phyloP scores from a whole-genome alignment of 2,797 vertebrate genomes.

The Cirrhinus molitorella region DNA sequence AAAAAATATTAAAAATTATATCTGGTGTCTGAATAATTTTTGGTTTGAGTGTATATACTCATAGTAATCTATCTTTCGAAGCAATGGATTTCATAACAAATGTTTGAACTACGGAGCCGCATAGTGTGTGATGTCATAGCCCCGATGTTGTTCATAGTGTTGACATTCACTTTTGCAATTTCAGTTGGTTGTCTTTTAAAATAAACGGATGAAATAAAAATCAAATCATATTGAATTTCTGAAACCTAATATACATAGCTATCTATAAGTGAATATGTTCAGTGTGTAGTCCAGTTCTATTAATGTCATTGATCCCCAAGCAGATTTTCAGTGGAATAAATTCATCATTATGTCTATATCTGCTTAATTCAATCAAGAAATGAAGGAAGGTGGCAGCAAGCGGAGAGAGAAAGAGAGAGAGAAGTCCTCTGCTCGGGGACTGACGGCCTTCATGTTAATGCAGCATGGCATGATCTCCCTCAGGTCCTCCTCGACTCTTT shows the following conservation, averaged over 20 bases:
- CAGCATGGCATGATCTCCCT: conserved; percentile 59
- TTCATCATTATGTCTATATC: conserved; percentile 19
- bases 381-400: conserved; percentile 18
- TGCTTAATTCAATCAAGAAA: conserved; percentile 24
- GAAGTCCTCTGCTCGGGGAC: conserved; percentile 27
- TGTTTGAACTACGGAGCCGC: conserved; percentile 54
- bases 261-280: background rate
- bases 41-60: no score
- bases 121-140: conserved; percentile 63
- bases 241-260: background rate
- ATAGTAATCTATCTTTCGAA: background rate
- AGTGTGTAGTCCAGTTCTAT: background rate
- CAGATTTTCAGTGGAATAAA: background rate
- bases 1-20: no score
- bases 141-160: conserved; percentile 36
- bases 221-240: background rate
- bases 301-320: background rate
- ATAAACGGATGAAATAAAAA: background rate
- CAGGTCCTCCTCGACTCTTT: conserved; percentile 50
- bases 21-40: no score
- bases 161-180: background rate
- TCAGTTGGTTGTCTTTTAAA: background rate
- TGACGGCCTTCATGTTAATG: conserved; percentile 58
- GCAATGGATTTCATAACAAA: background rate
- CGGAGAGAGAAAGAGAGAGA: conserved; percentile 27